Percentiles rank a stretch among this genome's conserved stretches.
These are phyloP conservation scores for Echiichthys vipera DNA, from an alignment of 2,797 vertebrate species.

Conservation along the genomic window DNA sequence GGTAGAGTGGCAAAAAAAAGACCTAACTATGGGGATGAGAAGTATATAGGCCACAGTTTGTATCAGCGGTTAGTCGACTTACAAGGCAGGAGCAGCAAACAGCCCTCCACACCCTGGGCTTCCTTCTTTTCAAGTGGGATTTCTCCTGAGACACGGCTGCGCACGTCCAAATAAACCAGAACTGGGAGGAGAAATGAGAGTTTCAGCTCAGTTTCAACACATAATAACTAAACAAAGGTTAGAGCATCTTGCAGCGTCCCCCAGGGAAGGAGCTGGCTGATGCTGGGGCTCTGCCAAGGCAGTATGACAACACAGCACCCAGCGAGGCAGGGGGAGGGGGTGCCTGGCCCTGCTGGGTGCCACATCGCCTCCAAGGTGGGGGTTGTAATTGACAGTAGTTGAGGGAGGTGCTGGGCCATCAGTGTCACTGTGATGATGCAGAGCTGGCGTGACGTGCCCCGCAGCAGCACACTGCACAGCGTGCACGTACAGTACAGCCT, in stretches of 20 bases:
- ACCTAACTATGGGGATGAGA: constrained; percentile 16
- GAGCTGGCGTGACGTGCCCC: constrained; percentile 54
- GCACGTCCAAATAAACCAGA: constrained; percentile 38
- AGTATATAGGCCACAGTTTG: constrained; percentile 20
- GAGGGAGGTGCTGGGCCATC: constrained; percentile 44
- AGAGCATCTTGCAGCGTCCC: constrained; percentile 15
- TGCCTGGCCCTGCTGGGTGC: constrained; percentile 15
- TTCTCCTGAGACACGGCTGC: constrained; percentile 23
- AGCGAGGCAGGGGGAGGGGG: background rate
- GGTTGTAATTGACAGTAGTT: constrained; percentile 40
- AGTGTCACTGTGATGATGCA: constrained; percentile 55
- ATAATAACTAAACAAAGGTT: constrained; percentile 42
- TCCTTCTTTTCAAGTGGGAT: constrained; percentile 18
- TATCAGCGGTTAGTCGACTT: constrained; percentile 13
- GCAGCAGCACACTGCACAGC: constrained; percentile 12
- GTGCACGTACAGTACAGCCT: constrained; percentile 6
- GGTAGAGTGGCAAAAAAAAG: constrained; percentile 15
- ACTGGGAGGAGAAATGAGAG: background rate
- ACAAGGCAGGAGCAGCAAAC: constrained; percentile 5
- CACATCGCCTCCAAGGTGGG: constrained; percentile 13
- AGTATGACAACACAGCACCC: constrained; percentile 39
- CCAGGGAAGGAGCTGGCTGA: background rate
- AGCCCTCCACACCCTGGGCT: background rate
- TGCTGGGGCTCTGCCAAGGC: constrained; percentile 15
- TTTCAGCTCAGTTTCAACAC: constrained; percentile 24